Percentiles rank a stretch among this genome's conserved stretches.
Evolutionary conservation across 2,113 vertebrate genomes (phyloP).

Genomic region (Oryzias javanicus): DNA sequence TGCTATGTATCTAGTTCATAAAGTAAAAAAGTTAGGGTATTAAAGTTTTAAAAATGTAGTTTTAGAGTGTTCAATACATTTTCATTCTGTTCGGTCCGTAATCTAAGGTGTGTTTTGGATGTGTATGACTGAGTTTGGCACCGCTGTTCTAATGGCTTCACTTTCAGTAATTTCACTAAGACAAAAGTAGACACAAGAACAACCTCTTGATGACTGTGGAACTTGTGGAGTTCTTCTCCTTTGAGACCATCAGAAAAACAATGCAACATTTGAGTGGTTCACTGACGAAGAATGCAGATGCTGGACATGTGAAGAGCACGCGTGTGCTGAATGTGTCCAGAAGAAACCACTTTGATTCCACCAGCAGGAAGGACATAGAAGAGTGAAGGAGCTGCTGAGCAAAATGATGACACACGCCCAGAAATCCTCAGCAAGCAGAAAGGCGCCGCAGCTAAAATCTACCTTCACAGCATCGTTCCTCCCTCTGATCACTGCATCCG

Average conservation of each 20-base stretch:
- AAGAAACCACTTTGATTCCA: conserved; percentile 26
- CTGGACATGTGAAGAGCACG: background rate
- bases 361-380: conserved; percentile 27
- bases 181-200: background rate
- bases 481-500: background rate
- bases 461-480: conserved; percentile 27
- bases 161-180: background rate
- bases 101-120: too few species aligned
- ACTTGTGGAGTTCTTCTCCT: background rate
- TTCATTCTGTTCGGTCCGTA: too few species aligned
- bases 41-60: too few species aligned
- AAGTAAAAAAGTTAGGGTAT: too few species aligned
- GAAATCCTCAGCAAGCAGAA: conserved; percentile 43
- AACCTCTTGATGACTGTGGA: too few species aligned
- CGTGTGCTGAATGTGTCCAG: conserved; percentile 3
- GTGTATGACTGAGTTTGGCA: too few species aligned
- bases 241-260: background rate
- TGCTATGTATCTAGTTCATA: too few species aligned
- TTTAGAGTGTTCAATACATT: too few species aligned
- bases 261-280: background rate
- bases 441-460: conserved; percentile 22
- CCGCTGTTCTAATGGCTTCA: too few species aligned
- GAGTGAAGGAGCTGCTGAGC: conserved; percentile 56
- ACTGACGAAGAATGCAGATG: background rate
- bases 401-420: conserved; percentile 62